Percentiles rank a stretch among this genome's conserved stretches.
Conservation (phyloP, 2,888 invertebrate species). For the Caenorhabditis sp. region DNA sequence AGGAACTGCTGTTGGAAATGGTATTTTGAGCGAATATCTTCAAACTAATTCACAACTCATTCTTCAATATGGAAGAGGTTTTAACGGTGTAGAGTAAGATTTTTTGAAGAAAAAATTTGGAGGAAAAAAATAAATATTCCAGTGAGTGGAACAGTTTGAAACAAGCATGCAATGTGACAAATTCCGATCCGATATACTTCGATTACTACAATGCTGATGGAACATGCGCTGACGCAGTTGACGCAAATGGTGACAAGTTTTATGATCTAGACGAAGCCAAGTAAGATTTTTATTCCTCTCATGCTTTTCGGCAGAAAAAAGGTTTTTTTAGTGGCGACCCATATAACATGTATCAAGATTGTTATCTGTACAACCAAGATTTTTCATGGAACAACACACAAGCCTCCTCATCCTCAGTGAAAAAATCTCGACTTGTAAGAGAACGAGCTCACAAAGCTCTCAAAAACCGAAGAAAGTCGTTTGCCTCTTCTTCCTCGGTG, state of each 20-base stretch:
- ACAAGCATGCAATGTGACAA: slow-evolving; percentile 29
- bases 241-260: slow-evolving; percentile 37
- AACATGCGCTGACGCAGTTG: slow-evolving; percentile 23
- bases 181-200: slow-evolving; percentile 38
- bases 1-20: slow-evolving; percentile 62
- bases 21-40: slow-evolving; percentile 53
- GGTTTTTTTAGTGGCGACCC: slow-evolving; percentile 34
- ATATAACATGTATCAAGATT: slow-evolving; percentile 56
- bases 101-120: background rate
- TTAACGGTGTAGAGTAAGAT: slow-evolving; percentile 55
- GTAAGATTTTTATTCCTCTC: slow-evolving; percentile 3
- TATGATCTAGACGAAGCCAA: slow-evolving; percentile 25
- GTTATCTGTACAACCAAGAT: slow-evolving; percentile 32
- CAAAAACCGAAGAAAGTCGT: slow-evolving; percentile 9
- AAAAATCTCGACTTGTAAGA: slow-evolving; percentile 4
- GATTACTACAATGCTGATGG: slow-evolving; percentile 32
- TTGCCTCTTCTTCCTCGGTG: slow-evolving; percentile 3
- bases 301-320: background rate
- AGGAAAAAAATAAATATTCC: too few relatives aligned
- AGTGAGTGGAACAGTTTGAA: slow-evolving; percentile 53
- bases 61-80: slow-evolving; percentile 56
- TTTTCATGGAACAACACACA: slow-evolving; percentile 12
- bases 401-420: background rate
- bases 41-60: slow-evolving; percentile 55
- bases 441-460: slow-evolving; percentile 10